Evolutionary conservation across 2,797 vertebrate genomes (phyloP), one percentile per base, ranked within the genome.

Genomic region (Sebastes goodei): DNA sequence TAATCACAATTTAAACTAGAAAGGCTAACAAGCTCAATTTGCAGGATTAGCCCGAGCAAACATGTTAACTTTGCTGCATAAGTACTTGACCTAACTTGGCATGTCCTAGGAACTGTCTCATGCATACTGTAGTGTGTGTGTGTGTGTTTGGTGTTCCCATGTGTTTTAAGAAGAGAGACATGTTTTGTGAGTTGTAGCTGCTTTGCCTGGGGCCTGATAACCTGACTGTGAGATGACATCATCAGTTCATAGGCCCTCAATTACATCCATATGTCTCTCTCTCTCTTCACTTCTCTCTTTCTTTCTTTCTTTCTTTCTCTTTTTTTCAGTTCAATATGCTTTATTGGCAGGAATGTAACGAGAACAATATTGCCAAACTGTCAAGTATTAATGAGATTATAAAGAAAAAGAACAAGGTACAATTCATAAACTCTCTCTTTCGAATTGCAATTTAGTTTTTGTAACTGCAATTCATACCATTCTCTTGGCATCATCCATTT

Each of bases 221-320:
- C 94, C 95, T 94, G 94, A 94, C 93, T 92, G 88, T 76, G 90
- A 92, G 89, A 94, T 96, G 93, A 96, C 94, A 93, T 95, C 95
- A 95, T 90, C 88, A 90, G 79, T 91, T 92, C 86, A 86, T 88
- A 55, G 79, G 74, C 79, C 82, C 85, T 87, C 92, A 95, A 96
- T 95, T 92, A 89, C 93, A 94, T 92, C 94, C 95, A 95, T 92
- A 94, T 95, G 95, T 92, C 60, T 81, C 14, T 78, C 30, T 80
- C 56, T 76, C 38, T 59, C 11, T 71, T 56, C 65, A 71, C 78
- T 68, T 38, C 64, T 74, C 57, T 74, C 56, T 74, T 27, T 65
- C 46, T 78, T n/a, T 83, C 81, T 77, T 56, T 46, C 20, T 65
- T 83, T 29, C 4, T 59, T 17, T 38, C 49, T 9, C 1, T 56